Evolutionary conservation across 64 coral and sea anemone species (phyloP).

Genomic region (Actinia tenebrosa): DNA sequence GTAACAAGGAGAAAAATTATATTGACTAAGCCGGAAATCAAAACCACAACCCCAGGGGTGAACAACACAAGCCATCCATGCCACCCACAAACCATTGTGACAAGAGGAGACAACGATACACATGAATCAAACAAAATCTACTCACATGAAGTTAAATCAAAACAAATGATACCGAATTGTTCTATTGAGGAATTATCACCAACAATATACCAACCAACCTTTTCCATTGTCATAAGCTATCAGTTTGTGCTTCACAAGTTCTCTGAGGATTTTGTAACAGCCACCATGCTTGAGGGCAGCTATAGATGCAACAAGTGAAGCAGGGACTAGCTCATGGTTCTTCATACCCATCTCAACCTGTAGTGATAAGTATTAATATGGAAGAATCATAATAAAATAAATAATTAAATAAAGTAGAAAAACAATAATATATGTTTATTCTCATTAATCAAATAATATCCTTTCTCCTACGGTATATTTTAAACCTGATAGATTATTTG

Average conservation of each 20-base stretch:
- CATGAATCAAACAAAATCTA: background rate
- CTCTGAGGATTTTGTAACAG: conserved; percentile 83
- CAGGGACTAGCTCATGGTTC: conserved; percentile 91
- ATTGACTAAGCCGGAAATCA: too few relatives aligned
- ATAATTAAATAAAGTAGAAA: too few relatives aligned
- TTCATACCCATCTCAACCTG: conserved; percentile 99
- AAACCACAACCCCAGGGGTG: too few relatives aligned
- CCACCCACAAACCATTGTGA: too few relatives aligned
- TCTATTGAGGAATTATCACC: too few relatives aligned
- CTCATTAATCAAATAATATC: background rate
- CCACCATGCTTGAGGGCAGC: conserved; percentile 95
- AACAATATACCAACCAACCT: conserved; percentile 36
- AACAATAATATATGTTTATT: too few relatives aligned
- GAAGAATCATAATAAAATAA: too few relatives aligned
- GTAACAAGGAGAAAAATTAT: too few relatives aligned
- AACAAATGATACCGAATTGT: too few relatives aligned
- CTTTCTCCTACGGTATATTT: background rate
- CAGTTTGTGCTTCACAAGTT: conserved; percentile 85
- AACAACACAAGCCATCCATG: too few relatives aligned
- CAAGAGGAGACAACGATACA: background rate
- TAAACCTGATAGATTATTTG: background rate
- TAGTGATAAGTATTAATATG: background rate
- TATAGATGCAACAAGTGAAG: conserved; percentile 84
- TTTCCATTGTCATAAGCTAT: conserved; percentile 87
- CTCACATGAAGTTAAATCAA: too few relatives aligned